These are phyloP conservation scores for Rhabdornis inornatus DNA, from an alignment of 2,113 vertebrate species.

Conservation along the genomic window DNA sequence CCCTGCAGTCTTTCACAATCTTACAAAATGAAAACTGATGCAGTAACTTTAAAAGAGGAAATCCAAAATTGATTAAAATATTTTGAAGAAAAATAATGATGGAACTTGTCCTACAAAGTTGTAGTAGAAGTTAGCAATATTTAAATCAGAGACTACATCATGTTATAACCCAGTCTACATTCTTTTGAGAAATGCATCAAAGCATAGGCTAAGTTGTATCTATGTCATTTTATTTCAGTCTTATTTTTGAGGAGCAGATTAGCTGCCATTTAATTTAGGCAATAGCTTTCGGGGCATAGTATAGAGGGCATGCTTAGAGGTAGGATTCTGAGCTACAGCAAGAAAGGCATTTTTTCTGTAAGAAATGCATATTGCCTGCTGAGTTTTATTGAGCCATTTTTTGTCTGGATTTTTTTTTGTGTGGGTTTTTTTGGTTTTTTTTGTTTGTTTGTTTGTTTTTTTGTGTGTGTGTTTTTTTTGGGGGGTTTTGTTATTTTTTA, in stretches of 20 bases:
- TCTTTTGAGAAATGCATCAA: background rate
- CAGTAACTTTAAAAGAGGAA: background rate
- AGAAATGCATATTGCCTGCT: background rate
- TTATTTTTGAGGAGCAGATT: background rate
- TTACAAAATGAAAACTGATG: background rate
- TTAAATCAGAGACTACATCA: background rate
- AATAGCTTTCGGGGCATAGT: background rate
- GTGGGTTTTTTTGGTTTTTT: no score
- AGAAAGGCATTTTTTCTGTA: background rate
- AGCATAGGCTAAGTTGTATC: background rate
- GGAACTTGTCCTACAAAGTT: background rate
- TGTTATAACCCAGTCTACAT: background rate
- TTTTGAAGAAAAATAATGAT: background rate
- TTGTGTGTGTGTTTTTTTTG: no score
- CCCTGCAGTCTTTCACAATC: accelerated
- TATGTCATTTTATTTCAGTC: background rate
- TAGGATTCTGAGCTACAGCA: background rate
- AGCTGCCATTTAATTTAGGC: background rate
- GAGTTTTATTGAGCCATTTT: background rate
- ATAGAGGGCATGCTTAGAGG: background rate
- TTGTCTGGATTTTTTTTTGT: background rate
- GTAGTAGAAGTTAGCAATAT: background rate
- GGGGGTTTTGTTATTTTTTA: background rate
- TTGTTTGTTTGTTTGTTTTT: no score
- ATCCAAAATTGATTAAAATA: background rate